phyloP scores from a whole-genome alignment of 2,113 vertebrate genomes.

The Melanostigma gelatinosum region DNA sequence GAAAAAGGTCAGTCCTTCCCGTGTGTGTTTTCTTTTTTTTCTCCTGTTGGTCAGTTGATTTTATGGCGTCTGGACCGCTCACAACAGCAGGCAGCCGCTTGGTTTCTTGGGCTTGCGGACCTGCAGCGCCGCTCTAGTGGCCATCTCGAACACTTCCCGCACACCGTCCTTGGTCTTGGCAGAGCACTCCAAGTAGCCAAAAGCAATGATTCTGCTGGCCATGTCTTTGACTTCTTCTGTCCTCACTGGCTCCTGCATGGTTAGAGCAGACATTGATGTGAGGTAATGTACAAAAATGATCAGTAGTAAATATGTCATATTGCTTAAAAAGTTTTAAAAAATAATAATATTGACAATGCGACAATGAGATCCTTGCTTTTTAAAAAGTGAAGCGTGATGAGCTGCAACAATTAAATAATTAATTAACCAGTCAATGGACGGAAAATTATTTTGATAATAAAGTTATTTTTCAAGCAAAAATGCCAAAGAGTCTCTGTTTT shows the following conservation, averaged over 20 bases:
- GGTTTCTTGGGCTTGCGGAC: constrained; percentile 93
- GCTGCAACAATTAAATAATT: neutral
- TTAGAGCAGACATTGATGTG: constrained; percentile 6
- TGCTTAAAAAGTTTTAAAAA: neutral
- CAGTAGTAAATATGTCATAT: neutral
- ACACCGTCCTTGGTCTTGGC: constrained; percentile 99
- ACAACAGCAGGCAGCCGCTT: constrained; percentile 89
- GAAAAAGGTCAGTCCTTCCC: constrained; percentile 72
- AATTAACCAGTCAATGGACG: too few relatives aligned
- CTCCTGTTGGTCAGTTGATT: constrained; percentile 49
- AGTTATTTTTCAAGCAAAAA: neutral
- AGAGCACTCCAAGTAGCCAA: constrained; percentile 96
- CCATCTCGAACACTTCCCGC: constrained; percentile 98
- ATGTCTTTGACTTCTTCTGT: constrained; percentile 95
- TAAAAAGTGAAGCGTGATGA: neutral
- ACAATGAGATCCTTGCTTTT: neutral
- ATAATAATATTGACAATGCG: neutral
- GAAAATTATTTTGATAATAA: neutral
- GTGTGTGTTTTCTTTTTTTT: constrained; percentile 16
- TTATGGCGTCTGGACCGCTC: constrained; percentile 60
- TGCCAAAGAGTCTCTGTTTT: neutral
- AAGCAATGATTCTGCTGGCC: constrained; percentile 93
- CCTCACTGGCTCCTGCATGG: constrained; percentile 91
- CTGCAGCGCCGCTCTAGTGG: constrained; percentile 94
- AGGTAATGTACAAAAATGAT: neutral